Evolutionary conservation across 2,113 vertebrate genomes (phyloP), one percentile per base, ranked within the genome.

Genomic region (Callospermophilus lateralis): DNA sequence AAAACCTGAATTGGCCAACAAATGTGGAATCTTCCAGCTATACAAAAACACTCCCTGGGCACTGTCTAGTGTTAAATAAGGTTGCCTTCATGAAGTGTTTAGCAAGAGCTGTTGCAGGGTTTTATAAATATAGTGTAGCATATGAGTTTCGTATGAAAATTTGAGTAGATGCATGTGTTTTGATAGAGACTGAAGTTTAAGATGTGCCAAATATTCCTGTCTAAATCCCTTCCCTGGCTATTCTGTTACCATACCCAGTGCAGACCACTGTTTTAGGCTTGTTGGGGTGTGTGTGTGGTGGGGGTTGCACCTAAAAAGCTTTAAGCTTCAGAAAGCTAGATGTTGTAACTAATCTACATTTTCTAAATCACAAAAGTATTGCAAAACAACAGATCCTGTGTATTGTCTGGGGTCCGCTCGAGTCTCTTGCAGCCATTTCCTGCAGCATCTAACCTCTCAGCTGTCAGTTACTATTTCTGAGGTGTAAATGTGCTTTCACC

Each of bases 401-500:
- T 39, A 32, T 26, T 93, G 63, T 95, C 94, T 76, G 17, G 58
- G 8, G 58, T 61, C 74, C 90, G 55, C 79, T 97, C 58, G 79
- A 74, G 55, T 72, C 51, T 93, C 39, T 87, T 53, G 76, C 87
- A 97, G 83, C 97, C 86, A 84, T 93, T 98, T 98, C 97, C 92
- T 97, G 76, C 96, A 93, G 96, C 96, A 96, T 93, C 67, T 74
- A 92, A 86, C 76, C 93, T 96, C 19, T 55, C 17, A 13, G 48
- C 51, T 16, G 87, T 90, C 67, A 89, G 79, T 30, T 55, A 28
- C 87, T 76, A 68, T 97, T 97, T 97, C 97, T 97, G 81, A 96
- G 78, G 68, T 96, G 72, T 93, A 96, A 98, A 97, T 93, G 93
- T 92, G 84, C 98, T 98, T 98, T 93, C 96, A 96, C 90, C 84